Percentiles rank a stretch among this genome's conserved stretches.
Evolutionary conservation across 2,113 vertebrate species (phyloP).

Genomic region (Laterallus jamaicensis): DNA sequence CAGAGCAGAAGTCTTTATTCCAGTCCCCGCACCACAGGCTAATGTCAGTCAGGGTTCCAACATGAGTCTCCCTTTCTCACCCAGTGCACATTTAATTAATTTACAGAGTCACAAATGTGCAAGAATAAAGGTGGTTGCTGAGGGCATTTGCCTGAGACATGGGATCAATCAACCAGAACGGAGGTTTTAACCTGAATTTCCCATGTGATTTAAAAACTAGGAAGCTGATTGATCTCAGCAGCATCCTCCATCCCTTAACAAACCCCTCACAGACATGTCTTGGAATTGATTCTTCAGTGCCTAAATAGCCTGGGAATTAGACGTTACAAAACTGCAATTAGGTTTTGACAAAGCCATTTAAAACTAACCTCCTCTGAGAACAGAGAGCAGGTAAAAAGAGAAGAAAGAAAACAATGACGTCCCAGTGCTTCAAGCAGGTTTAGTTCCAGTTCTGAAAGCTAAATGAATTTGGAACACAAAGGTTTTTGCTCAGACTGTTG

Average conservation of each 20-base stretch:
- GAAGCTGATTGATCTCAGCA: constrained; percentile 55
- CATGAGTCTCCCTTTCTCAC: not conserved
- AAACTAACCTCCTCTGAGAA: constrained; percentile 36
- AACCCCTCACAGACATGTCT: constrained; percentile 21
- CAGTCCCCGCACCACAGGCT: not conserved
- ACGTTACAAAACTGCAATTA: constrained; percentile 57
- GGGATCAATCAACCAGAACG: constrained; percentile 20
- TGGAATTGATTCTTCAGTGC: constrained; percentile 45
- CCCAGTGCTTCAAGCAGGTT: not conserved
- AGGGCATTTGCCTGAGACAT: not conserved
- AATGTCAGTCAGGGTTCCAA: not conserved
- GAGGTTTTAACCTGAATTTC: constrained; percentile 47
- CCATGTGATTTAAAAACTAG: constrained; percentile 40
- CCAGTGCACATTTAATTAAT: constrained; percentile 1
- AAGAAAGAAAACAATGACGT: not conserved
- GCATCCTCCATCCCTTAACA: constrained; percentile 28
- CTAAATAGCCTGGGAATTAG: constrained; percentile 55
- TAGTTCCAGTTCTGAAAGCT: constrained; percentile 10
- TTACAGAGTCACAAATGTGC: not conserved
- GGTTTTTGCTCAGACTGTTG: not conserved
- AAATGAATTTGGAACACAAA: constrained; percentile 10
- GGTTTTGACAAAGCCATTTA: constrained; percentile 61
- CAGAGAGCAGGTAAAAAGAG: not conserved
- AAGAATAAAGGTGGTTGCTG: constrained; percentile 22
- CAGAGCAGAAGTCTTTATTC: not conserved